Evolutionary conservation across 2,888 invertebrate species (phyloP), one percentile per base, ranked within the genome.

Genomic region (Mythimna vitellina): DNA sequence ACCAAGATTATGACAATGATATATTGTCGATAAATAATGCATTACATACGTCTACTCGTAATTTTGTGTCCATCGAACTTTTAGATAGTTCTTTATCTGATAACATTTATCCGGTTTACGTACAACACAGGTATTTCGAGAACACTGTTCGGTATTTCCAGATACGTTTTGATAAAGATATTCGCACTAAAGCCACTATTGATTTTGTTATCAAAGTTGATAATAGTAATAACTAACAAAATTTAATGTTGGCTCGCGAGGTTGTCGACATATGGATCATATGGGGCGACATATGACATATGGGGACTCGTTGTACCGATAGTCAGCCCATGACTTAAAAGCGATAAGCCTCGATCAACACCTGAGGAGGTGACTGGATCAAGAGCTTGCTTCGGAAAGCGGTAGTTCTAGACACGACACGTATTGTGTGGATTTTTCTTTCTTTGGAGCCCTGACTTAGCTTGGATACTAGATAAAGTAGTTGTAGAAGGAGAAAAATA

Each of bases 11-110:
- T 25, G 20, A 72, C 70, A 69, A 17, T 22, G 32, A 60, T 71
- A 78, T 61, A 70, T 77, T 29, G 9, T 6, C n/a, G 32, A 51
- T 56, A 74, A 42, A 61, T 51, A 51, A 35, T 35, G 25, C 46
- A 46, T 38, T 20, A 14, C 51, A 51, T 46, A 42, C 8, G 56
- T 65, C 22, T 65, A 46, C 35, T 51, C 12, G 22, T 14, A 56
- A 29, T 22, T 56, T 76, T 56, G 56, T 80, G 66, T 62, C 5
- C 66, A 80, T 46, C 76, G 68, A 81, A 81, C 63, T 76, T 56
- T 20, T 3, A 46, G 81, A 77, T 80, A 51, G 22, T 32, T 32
- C 10, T 20, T 1, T 60, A 72, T 79, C 42, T 25, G 51, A 63
- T 75, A 60, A 53, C 12, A 46, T 32, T 49, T 42, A 81, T 64